Evolutionary conservation across 2,888 invertebrate species (phyloP).

Genomic region (Anthrax anthrax): DNA sequence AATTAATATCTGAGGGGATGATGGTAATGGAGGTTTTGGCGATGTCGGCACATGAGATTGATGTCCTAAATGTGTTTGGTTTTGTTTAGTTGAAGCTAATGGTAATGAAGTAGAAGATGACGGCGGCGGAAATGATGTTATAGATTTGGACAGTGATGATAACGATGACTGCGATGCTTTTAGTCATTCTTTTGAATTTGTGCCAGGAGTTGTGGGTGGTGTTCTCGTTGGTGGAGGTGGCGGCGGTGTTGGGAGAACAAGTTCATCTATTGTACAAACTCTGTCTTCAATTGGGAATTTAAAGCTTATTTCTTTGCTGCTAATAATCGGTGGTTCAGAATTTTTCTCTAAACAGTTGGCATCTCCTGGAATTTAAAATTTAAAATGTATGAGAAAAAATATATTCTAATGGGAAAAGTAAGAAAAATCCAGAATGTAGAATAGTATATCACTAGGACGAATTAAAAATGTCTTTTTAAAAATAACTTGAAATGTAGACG

Average conservation of each 20-base stretch:
- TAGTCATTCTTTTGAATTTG: conserved; percentile 7
- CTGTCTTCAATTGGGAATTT: conserved; percentile 40
- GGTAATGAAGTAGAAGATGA: too few relatives aligned
- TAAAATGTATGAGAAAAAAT: not conserved
- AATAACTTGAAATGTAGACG: too few relatives aligned
- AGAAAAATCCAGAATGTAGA: too few relatives aligned
- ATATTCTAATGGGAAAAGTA: too few relatives aligned
- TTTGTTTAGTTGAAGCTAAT: too few relatives aligned
- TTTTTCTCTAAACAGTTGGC: conserved; percentile 2
- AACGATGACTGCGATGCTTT: not conserved
- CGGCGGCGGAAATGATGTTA: too few relatives aligned
- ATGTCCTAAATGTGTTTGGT: too few relatives aligned
- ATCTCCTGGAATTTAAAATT: not conserved
- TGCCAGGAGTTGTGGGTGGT: conserved; percentile 8
- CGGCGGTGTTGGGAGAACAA: conserved; percentile 27
- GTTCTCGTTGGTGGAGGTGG: conserved; percentile 21
- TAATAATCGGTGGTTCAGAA: conserved; percentile 11
- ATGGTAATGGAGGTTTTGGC: too few relatives aligned
- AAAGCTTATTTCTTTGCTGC: conserved; percentile 40
- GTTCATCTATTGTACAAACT: conserved; percentile 34
- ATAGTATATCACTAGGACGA: too few relatives aligned
- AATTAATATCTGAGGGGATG: too few relatives aligned
- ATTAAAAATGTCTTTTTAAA: too few relatives aligned
- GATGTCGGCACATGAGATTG: too few relatives aligned
- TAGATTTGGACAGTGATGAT: not conserved